Evolutionary conservation across 1,140 invertebrate species (phyloP), one percentile per base, ranked within the genome.

Genomic region (Dysdera silvatica): DNA sequence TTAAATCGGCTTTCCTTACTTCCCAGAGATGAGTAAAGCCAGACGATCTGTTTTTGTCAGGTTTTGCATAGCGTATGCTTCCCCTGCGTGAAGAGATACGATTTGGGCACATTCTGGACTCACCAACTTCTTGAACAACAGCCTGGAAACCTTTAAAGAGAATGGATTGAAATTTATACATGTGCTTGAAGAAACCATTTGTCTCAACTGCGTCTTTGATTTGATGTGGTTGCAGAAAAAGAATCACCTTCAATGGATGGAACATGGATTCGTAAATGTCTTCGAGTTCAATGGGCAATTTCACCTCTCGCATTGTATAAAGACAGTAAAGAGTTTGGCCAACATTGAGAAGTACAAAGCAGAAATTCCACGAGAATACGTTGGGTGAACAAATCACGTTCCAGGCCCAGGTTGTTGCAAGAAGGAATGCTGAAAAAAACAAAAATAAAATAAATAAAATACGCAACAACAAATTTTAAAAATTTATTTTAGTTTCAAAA

Each of bases 321-420:
- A 91, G 80, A 51, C 91, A 82, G 68, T 88, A 87, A 14, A 81
- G 65, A 7, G 89, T 81, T 74, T 92, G 90, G 0, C 84, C 83
- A 61, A 89, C 82, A 72, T 93, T 93, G 58, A 92, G 78, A n/a
- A 91, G 74, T 65, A 89, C 83, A 72, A 91, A 91, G 33, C 82
- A 82, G 68, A 92, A 89, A 72, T 90, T 91, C 89, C 89, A 93
- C 0, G 86, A 87, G 75, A 92, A 91, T 14, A 90, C 84, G 72
- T 91, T 88, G 1, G 89, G 88, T 2, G 89, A 87, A 72, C 89
- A 93, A 37, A 91, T 86, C 3, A 91, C 83, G 66, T 88, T 87
- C 89, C 89, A 92, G 10, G 89, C 85, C 90, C 90, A 93, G 29
- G 87, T 83, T 4, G 86, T 88, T 68, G 89, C 82, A 66, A 92